Evolutionary conservation across 2,113 vertebrate species (phyloP), one percentile per base, ranked within the genome.

Genomic region (Climacteris rufus): DNA sequence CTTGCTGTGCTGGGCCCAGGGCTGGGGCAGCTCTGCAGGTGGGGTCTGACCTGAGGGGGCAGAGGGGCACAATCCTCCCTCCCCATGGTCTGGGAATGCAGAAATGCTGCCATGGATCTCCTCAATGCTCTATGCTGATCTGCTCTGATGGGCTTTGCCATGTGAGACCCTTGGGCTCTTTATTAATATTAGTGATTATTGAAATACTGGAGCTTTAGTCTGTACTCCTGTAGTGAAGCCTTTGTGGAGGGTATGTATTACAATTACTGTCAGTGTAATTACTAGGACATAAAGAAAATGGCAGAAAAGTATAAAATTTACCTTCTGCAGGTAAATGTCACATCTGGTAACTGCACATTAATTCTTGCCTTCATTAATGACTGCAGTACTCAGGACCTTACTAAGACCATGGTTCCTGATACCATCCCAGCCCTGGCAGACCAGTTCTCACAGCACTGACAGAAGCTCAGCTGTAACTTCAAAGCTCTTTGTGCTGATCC

Each of bases 101-200:
- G 59, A 40, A 33, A 27, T 3, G 59, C 13, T 84, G 44, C 40
- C 19, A 2, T 10, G 0, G 5, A 2, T 35, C 27, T 25, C 49
- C 35, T 8, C 1, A 8, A 39, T n/a, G 66, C 12, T 23, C 39
- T 49, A 45, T 11, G 2, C 69, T 44, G 47, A 16, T 31, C 13
- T 65, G 18, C 14, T 75, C 39, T 31, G 15, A 2, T 5, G 31
- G 52, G 2, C 52, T 33, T 42, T 10, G 61, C 54, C 25, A 6
- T 0, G 2, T 2, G 31, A 28, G 17, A 37, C 61, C 24, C 35
- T 19, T 14, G 3, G 44, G 45, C 45, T 54, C 44, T 8, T 45
- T 10, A 3, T 15, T 57, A 8, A 10, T 10, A 2, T 25, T n/a
- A 40, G 56, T 8, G 24, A 14, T 18, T 22, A 6, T 21, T 0